Percentiles rank a stretch among this genome's conserved stretches.
Conservation (phyloP, 2,888 invertebrate species). For the Melinaea menophilus region DNA sequence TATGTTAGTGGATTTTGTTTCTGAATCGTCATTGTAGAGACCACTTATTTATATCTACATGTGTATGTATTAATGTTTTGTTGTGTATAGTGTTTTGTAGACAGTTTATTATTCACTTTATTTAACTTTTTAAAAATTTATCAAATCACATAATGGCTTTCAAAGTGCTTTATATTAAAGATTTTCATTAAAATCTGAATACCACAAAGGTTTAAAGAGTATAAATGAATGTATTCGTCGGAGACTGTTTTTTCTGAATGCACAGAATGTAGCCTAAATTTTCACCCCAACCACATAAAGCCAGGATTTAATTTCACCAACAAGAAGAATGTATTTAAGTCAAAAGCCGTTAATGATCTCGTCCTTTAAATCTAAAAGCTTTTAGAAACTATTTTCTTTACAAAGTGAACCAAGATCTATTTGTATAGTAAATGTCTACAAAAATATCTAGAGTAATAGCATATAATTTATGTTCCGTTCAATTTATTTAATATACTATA, state of each 20-base stretch:
- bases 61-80: too few relatives aligned
- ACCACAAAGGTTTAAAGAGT: neutral
- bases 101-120: too few relatives aligned
- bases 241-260: conserved; percentile 1
- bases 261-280: conserved; percentile 2
- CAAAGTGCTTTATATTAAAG: too few relatives aligned
- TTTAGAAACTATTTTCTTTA: conserved; percentile 46
- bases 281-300: neutral
- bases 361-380: conserved; percentile 36
- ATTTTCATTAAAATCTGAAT: neutral
- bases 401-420: conserved; percentile 47
- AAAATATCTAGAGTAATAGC: neutral
- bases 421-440: conserved; percentile 40
- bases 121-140: too few relatives aligned
- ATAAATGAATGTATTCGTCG: conserved; percentile 1
- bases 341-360: conserved; percentile 25
- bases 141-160: too few relatives aligned
- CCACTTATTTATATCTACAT: too few relatives aligned
- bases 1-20: too few relatives aligned
- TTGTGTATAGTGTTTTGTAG: too few relatives aligned
- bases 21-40: too few relatives aligned
- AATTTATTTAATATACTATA: neutral
- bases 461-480: neutral
- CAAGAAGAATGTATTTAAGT: conserved; percentile 21
- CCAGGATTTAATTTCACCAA: conserved; percentile 22